These are phyloP conservation scores for Carabus problematicus DNA, from an alignment of 2,888 invertebrate species.

Conservation along the genomic window DNA sequence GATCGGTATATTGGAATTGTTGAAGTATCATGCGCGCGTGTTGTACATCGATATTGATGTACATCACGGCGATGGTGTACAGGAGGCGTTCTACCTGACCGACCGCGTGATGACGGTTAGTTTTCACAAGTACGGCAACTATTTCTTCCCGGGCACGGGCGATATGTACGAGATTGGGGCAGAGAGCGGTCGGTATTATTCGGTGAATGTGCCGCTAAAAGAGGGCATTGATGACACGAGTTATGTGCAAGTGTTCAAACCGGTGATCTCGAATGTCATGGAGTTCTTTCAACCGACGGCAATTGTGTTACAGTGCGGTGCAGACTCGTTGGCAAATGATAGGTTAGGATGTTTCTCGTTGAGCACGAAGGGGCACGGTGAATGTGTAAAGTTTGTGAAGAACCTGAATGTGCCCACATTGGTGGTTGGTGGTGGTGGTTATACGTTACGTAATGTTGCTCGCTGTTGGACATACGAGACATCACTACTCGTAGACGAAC, in stretches of 20 bases:
- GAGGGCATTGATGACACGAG: slow-evolving; percentile 97
- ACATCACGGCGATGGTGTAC: slow-evolving; percentile 96
- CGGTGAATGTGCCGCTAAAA: slow-evolving; percentile 96
- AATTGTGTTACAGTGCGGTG: slow-evolving; percentile 97
- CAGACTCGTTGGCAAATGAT: slow-evolving; percentile 96
- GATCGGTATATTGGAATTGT: slow-evolving; percentile 91
- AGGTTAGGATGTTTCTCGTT: slow-evolving; percentile 94
- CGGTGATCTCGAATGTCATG: slow-evolving; percentile 92
- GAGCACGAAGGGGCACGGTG: slow-evolving; percentile 94
- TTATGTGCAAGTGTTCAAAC: slow-evolving; percentile 91
- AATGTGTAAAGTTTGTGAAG: slow-evolving; percentile 96
- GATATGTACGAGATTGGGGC: slow-evolving; percentile 99
- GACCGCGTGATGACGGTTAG: slow-evolving; percentile 99
- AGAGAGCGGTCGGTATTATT: slow-evolving; percentile 94
- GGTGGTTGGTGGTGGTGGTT: slow-evolving; percentile 73
- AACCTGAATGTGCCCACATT: slow-evolving; percentile 87
- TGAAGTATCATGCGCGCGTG: slow-evolving; percentile 93
- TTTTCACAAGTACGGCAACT: slow-evolving; percentile 98
- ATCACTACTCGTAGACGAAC: slow-evolving; percentile 89
- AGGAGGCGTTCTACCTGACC: slow-evolving; percentile 97
- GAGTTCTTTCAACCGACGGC: slow-evolving; percentile 96
- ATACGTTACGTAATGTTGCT: slow-evolving; percentile 95
- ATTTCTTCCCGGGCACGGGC: slow-evolving; percentile 96
- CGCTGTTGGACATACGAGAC: slow-evolving; percentile 99
- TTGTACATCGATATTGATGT: slow-evolving; percentile 99